Conservation (phyloP, 2,888 invertebrate species). For the Athrips mouffetella region DNA sequence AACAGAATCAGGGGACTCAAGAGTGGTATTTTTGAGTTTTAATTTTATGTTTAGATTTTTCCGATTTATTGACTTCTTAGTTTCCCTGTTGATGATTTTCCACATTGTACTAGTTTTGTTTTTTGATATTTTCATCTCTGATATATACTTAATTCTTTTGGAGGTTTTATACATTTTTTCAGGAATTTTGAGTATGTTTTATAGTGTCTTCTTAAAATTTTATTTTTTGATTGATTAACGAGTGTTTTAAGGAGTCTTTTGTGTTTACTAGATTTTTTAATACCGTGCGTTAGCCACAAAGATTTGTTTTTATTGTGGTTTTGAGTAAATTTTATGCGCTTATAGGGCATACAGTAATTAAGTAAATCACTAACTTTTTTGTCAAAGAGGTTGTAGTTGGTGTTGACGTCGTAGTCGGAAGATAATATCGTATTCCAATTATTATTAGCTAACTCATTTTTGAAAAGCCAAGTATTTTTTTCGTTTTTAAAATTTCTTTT, state of each 20-base stretch:
- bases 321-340: not conserved
- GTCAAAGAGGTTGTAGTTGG: not conserved
- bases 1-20: not conserved
- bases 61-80: not conserved
- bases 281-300: conserved; percentile 4
- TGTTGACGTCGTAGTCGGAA: not conserved
- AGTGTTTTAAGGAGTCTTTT: conserved; percentile 6
- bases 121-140: not conserved
- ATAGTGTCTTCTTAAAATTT: not conserved
- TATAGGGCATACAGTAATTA: not conserved
- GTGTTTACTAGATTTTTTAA: conserved; percentile 6
- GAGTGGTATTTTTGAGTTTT: not conserved
- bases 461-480: not conserved
- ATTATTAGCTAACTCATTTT: too few species aligned
- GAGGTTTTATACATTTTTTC: conserved; percentile 2
- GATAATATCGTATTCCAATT: not conserved
- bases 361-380: not conserved
- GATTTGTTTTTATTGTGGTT: not conserved
- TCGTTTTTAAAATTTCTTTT: not conserved
- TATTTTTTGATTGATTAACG: not conserved
- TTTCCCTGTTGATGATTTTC: not conserved
- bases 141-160: too few species aligned
- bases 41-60: not conserved
- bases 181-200: not conserved
- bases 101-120: not conserved